Base-by-base conservation (phyloP, 2,888 invertebrate species). In the Stratiomys singularior region DNA sequence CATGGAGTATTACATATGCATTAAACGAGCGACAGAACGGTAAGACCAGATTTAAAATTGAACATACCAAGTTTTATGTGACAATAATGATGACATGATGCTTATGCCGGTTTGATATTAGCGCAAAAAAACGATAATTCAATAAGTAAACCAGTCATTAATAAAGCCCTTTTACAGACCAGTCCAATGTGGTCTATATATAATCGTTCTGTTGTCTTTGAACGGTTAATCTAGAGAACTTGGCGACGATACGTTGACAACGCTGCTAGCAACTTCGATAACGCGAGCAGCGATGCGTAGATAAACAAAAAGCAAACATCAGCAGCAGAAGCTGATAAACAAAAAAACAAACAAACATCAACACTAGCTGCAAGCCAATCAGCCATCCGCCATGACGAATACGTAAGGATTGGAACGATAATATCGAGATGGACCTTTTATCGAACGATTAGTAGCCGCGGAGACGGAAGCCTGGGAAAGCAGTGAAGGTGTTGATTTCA, bases 61-160 rank as follows among this genome's bases (percentile, higher is more conserved):
- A 60, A 23, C 60, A 60, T 18, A 15, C 60, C 18, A 11, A 60
- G 25, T 25, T 13, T 25, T 25, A 60, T 60, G 60, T 60, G 60
- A 60, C 60, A 60, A 60, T 60, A 60, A 60, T 60, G 60, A 60
- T 60, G 60, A 60, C 18, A 21, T 60, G 25, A 21, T 60, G 60
- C 25, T 60, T 25, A 60, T 60, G 60, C 25, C 60, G 60, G 60
- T 60, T 60, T 25, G 60, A 23, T 60, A 25, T 25, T 60, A 60
- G 25, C 25, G 60, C 21, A 4, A 25, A 25, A 7, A 13, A 7
- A 21, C 25, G 1, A 60, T 18, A 15, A 60, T 60, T 60, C 60
- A 60, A 60, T 60, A 25, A 60, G 60, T 52, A 60, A 60, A 60
- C 60, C 60, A 60, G 60, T 60, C 60, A 25, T 60, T 60, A 60